Conservation (phyloP, 1,140 invertebrate genomes). For the Bacillus rossius region DNA sequence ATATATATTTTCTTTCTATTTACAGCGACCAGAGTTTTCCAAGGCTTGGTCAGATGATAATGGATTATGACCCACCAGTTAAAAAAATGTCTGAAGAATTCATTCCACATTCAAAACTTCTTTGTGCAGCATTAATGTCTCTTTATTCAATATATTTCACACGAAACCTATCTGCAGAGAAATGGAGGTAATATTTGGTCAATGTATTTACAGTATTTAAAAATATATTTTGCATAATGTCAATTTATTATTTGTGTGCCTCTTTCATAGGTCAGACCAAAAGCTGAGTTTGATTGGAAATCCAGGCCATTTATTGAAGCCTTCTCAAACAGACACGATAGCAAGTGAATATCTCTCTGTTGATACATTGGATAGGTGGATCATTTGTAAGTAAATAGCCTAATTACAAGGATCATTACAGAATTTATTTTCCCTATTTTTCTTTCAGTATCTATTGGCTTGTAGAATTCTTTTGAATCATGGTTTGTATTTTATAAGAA, state of each 20-base stretch:
- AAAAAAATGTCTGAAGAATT: conserved; percentile 98
- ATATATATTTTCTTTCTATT: conserved; percentile 16
- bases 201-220: neutral
- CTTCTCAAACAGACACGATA: conserved; percentile 92
- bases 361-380: conserved; percentile 94
- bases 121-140: conserved; percentile 82
- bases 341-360: conserved; percentile 96
- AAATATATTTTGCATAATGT: neutral
- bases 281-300: conserved; percentile 92
- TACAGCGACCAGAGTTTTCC: conserved; percentile 86
- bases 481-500: neutral
- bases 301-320: conserved; percentile 85
- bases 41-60: conserved; percentile 91
- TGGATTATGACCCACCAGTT: conserved; percentile 94
- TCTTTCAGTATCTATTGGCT: neutral
- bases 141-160: conserved; percentile 81
- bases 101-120: conserved; percentile 84
- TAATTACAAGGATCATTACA: too few relatives aligned
- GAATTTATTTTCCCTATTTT: neutral
- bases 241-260: conserved; percentile 7
- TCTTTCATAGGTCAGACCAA: conserved; percentile 62
- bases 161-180: conserved; percentile 89
- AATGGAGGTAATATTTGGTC: conserved; percentile 60
- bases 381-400: conserved; percentile 61
- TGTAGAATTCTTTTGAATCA: neutral